Evolutionary conservation across 2,888 invertebrate genomes (phyloP).

Genomic region (Rhorus exstirpatorius): DNA sequence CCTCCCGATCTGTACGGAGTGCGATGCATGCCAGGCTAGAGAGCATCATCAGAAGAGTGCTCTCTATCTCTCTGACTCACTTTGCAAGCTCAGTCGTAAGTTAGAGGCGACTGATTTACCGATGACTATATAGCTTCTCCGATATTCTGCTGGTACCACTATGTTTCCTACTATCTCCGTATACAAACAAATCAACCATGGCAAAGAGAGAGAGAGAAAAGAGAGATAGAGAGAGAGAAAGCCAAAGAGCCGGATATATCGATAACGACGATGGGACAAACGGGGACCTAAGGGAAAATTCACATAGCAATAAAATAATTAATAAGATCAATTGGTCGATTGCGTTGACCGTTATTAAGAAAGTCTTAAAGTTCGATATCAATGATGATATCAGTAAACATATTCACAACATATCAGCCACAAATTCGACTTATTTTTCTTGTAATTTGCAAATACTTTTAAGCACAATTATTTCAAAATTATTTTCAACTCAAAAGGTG

Average conservation of each 20-base stretch:
- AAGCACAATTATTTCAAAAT: no score
- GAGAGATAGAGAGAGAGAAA: background rate
- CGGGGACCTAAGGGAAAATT: no score
- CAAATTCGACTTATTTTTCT: no score
- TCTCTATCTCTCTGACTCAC: background rate
- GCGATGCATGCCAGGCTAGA: slow-evolving; percentile 25
- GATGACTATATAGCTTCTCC: slow-evolving; percentile 47
- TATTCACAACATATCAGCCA: no score
- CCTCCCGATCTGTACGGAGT: slow-evolving; percentile 42
- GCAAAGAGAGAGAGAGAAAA: background rate
- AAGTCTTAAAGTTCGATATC: no score
- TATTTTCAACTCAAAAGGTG: no score
- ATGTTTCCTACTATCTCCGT: slow-evolving; percentile 2
- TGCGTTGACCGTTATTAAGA: no score
- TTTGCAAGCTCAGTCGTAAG: slow-evolving; percentile 31
- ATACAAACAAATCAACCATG: slow-evolving; percentile 3
- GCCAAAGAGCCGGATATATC: background rate
- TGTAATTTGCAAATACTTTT: no score
- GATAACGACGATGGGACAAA: background rate
- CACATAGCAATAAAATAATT: no score
- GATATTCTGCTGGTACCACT: slow-evolving; percentile 43
- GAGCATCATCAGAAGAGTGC: slow-evolving; percentile 28
- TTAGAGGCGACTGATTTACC: slow-evolving; percentile 74
- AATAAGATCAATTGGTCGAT: no score
- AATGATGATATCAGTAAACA: no score